These are phyloP conservation scores for Toxotes jaculatrix DNA, from an alignment of 2,113 vertebrate species.

Conservation along the genomic window DNA sequence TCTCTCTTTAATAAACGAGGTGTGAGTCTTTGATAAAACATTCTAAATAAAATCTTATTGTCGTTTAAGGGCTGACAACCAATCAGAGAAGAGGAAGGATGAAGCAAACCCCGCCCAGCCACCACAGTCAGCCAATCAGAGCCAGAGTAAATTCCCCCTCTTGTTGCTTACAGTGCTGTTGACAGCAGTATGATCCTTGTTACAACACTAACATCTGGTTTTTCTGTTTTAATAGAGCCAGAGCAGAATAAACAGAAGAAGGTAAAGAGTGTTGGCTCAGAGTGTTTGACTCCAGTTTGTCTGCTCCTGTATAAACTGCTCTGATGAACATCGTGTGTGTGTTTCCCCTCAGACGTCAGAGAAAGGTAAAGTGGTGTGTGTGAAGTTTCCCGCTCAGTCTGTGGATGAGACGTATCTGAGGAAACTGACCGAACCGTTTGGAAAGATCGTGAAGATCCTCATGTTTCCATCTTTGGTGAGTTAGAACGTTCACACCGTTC, in stretches of 20 bases:
- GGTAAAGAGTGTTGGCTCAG: constrained; percentile 26
- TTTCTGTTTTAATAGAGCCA: constrained; percentile 12
- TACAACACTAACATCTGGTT: not conserved
- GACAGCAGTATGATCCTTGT: not conserved
- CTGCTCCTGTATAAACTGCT: not conserved
- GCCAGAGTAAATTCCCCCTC: constrained; percentile 25
- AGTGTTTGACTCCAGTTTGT: accelerated
- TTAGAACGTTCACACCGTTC: not conserved
- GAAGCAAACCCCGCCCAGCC: not conserved
- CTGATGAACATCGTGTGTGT: not conserved
- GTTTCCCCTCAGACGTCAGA: constrained; percentile 16
- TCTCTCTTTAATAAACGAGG: too few species aligned
- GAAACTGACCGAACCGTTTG: constrained; percentile 74
- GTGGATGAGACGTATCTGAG: constrained; percentile 74
- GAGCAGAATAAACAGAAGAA: constrained; percentile 36
- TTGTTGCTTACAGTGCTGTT: not conserved
- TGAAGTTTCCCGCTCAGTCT: constrained; percentile 71
- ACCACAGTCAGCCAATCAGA: constrained; percentile 12
- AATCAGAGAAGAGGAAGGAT: constrained; percentile 32
- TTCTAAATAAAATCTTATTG: not conserved
- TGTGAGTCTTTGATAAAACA: too few species aligned
- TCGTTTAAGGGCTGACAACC: constrained; percentile 33
- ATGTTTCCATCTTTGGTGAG: constrained; percentile 81
- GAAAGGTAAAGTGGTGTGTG: constrained; percentile 75
- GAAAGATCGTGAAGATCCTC: constrained; percentile 71